Conservation (phyloP, 2,888 invertebrate species). For the Lacanobia oleracea region DNA sequence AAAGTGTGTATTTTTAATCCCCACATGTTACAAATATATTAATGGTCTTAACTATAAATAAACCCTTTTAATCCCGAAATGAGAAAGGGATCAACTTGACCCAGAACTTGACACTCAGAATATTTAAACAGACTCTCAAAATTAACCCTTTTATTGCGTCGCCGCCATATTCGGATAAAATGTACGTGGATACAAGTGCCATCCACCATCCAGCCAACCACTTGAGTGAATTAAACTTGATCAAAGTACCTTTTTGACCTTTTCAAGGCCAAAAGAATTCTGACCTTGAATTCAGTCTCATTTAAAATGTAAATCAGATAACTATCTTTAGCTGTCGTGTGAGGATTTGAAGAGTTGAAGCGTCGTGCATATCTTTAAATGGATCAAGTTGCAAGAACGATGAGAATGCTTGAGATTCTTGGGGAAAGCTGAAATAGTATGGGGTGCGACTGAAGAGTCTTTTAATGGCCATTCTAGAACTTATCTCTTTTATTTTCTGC, state of each 20-base stretch:
- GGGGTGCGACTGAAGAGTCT: not conserved
- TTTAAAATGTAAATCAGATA: slow-evolving; percentile 49
- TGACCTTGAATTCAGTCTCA: slow-evolving; percentile 31
- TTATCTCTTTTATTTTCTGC: too few species aligned
- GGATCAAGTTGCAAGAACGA: slow-evolving; percentile 36
- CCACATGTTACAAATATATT: not conserved
- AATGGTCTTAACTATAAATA: slow-evolving; percentile 21
- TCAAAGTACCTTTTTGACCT: slow-evolving; percentile 42
- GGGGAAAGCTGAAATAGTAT: not conserved
- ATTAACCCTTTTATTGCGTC: slow-evolving; percentile 51
- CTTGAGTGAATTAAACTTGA: slow-evolving; percentile 39
- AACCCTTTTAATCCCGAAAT: slow-evolving; percentile 17
- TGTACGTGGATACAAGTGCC: slow-evolving; percentile 31
- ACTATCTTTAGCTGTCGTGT: slow-evolving; percentile 37
- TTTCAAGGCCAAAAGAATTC: slow-evolving; percentile 29
- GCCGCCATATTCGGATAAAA: slow-evolving; percentile 26
- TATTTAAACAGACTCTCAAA: slow-evolving; percentile 45
- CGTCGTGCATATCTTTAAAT: slow-evolving; percentile 44
- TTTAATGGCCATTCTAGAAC: too few species aligned
- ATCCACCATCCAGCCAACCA: slow-evolving; percentile 12
- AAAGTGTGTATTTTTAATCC: slow-evolving; percentile 11
- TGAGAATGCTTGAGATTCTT: slow-evolving; percentile 32
- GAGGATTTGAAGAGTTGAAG: slow-evolving; percentile 50
- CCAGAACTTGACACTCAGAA: slow-evolving; percentile 21
- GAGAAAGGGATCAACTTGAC: slow-evolving; percentile 43